Conservation (phyloP, 23 tunicate genomes). For the Diplosoma virens region DNA sequence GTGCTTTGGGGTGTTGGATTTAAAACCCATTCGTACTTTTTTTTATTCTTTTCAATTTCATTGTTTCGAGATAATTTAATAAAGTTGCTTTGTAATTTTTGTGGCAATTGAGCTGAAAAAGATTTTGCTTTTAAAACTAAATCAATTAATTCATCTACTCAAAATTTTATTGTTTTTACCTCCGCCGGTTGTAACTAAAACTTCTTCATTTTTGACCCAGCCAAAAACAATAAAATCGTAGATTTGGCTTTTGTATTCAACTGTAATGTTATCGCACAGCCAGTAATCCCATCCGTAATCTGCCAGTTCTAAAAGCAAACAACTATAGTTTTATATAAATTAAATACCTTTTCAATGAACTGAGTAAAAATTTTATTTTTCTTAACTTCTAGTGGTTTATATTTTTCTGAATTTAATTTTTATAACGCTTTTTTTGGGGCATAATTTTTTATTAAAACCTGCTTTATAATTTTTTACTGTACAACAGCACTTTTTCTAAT, state of each 20-base stretch:
- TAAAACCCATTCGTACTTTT: slow-evolving; percentile 19
- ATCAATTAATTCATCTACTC: not conserved
- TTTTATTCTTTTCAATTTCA: slow-evolving; percentile 20
- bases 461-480: too few species aligned
- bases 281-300: slow-evolving; percentile 22
- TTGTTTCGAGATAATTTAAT: not conserved
- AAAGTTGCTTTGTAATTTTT: not conserved
- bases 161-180: slow-evolving; percentile 15
- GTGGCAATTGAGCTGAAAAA: slow-evolving; percentile 40
- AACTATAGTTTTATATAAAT: not conserved
- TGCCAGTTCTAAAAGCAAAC: not conserved
- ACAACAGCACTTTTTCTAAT: too few species aligned
- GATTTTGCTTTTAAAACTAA: not conserved
- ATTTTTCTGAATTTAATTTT: too few species aligned
- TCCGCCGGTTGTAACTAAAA: slow-evolving; percentile 26
- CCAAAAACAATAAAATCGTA: slow-evolving; percentile 50
- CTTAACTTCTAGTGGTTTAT: too few species aligned
- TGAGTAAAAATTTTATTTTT: too few species aligned
- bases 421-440: too few species aligned
- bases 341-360: too few species aligned
- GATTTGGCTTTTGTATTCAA: slow-evolving; percentile 16
- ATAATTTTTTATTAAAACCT: too few species aligned
- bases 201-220: slow-evolving; percentile 47
- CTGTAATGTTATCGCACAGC: slow-evolving; percentile 32
- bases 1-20: slow-evolving; percentile 14